Conservation (phyloP, 2,888 invertebrate species). For the Peribatodes rhomboidaria region DNA sequence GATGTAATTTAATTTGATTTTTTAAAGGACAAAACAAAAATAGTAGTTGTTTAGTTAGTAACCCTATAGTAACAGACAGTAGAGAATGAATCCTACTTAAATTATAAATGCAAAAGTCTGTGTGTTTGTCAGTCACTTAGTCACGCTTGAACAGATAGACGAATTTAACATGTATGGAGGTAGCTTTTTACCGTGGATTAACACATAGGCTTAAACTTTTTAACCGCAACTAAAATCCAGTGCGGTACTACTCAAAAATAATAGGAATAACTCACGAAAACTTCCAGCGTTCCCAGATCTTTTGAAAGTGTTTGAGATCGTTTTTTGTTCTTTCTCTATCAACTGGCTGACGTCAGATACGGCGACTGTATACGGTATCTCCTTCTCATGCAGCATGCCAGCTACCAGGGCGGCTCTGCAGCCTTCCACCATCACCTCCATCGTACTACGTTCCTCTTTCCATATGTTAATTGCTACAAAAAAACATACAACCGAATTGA, state of each 20-base stretch:
- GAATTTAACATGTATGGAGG: too few species aligned
- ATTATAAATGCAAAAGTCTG: too few species aligned
- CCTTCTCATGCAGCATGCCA: constrained; percentile 71
- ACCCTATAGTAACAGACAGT: too few species aligned
- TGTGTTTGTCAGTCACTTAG: too few species aligned
- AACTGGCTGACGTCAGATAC: constrained; percentile 63
- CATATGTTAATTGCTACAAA: constrained; percentile 70
- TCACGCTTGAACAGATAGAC: too few species aligned
- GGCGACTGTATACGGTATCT: constrained; percentile 72
- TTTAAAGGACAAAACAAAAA: too few species aligned
- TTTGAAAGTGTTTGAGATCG: constrained; percentile 37
- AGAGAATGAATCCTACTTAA: too few species aligned
- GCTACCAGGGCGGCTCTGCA: constrained; percentile 65
- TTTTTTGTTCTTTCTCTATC: constrained; percentile 58
- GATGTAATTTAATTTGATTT: too few species aligned
- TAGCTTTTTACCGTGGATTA: too few species aligned
- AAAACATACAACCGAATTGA: not conserved
- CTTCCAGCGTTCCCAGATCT: constrained; percentile 31
- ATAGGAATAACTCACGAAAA: constrained; percentile 50
- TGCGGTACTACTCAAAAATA: not conserved
- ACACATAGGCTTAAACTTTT: too few species aligned
- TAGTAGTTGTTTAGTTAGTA: too few species aligned
- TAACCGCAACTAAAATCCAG: too few species aligned
- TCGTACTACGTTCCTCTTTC: constrained; percentile 75
- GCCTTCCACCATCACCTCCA: constrained; percentile 79